Evolutionary conservation across 1,140 invertebrate genomes (phyloP).

Genomic region (Bombus haemorrhoidalis): DNA sequence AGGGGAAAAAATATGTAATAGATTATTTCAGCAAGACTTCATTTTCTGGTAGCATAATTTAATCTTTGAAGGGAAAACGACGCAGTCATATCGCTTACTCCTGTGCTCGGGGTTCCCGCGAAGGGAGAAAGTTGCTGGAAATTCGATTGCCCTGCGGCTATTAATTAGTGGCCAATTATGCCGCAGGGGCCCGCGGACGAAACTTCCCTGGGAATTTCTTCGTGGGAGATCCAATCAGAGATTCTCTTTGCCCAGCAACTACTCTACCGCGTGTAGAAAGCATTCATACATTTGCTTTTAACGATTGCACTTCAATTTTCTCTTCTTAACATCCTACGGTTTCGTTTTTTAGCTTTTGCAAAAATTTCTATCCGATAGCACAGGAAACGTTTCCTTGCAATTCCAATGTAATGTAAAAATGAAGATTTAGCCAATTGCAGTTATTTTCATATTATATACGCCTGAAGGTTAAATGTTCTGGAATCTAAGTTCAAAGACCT

Average conservation of each 20-base stretch:
- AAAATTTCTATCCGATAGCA: background rate
- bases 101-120: constrained; percentile 17
- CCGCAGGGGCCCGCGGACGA: constrained; percentile 20
- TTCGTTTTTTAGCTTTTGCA: background rate
- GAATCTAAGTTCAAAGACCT: too few relatives aligned
- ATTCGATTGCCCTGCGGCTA: constrained; percentile 56
- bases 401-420: background rate
- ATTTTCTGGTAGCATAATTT: constrained; percentile 16
- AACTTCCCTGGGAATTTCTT: constrained; percentile 53
- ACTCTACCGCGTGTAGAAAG: too few relatives aligned
- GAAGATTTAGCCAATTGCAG: background rate
- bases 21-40: background rate
- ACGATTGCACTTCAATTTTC: background rate
- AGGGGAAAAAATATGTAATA: background rate
- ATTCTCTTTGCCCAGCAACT: constrained; percentile 5
- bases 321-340: background rate
- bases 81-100: constrained; percentile 26
- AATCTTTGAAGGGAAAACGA: constrained; percentile 24
- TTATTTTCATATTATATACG: too few relatives aligned
- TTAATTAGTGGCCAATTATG: constrained; percentile 68
- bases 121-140: constrained; percentile 59
- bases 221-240: constrained; percentile 45
- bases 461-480: background rate
- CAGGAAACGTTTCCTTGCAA: background rate
- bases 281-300: background rate